phyloP scores from a whole-genome alignment of 1,140 invertebrate species.

The Cotesia glomerata region DNA sequence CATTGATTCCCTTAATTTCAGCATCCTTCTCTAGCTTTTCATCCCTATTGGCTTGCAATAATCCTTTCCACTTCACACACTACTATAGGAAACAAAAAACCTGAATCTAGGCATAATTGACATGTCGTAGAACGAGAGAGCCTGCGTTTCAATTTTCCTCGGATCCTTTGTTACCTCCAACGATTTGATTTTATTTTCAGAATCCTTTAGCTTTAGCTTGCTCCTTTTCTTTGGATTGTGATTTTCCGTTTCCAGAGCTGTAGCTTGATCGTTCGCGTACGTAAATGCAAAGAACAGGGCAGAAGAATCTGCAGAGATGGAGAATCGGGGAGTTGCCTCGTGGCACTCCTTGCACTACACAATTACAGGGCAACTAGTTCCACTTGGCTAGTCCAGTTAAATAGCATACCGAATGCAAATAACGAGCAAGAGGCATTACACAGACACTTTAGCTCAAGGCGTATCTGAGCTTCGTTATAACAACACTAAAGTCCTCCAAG shows the following conservation, averaged over 20 bases:
- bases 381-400: slow-evolving; percentile 35
- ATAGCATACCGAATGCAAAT: slow-evolving; percentile 36
- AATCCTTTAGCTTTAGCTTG: too few species aligned
- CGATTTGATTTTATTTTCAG: too few species aligned
- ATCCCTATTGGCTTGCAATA: not conserved
- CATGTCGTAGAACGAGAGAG: too few species aligned
- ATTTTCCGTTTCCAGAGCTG: too few species aligned
- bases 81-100: not conserved
- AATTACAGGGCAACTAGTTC: slow-evolving; percentile 39
- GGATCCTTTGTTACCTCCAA: too few species aligned
- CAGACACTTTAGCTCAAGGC: slow-evolving; percentile 4
- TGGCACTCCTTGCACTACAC: slow-evolving; percentile 34
- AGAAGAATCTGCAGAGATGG: not conserved
- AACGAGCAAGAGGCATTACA: slow-evolving; percentile 23
- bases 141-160: too few species aligned
- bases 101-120: not conserved
- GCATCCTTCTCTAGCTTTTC: slow-evolving; percentile 2
- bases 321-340: slow-evolving; percentile 18
- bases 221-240: too few species aligned
- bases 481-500: slow-evolving; percentile 2
- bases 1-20: slow-evolving; percentile 9
- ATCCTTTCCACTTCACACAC: not conserved
- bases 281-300: not conserved
- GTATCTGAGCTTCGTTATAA: slow-evolving; percentile 12
- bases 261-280: not conserved